phyloP scores from a whole-genome alignment of 2,113 vertebrate species.

The Austrofundulus limnaeus region DNA sequence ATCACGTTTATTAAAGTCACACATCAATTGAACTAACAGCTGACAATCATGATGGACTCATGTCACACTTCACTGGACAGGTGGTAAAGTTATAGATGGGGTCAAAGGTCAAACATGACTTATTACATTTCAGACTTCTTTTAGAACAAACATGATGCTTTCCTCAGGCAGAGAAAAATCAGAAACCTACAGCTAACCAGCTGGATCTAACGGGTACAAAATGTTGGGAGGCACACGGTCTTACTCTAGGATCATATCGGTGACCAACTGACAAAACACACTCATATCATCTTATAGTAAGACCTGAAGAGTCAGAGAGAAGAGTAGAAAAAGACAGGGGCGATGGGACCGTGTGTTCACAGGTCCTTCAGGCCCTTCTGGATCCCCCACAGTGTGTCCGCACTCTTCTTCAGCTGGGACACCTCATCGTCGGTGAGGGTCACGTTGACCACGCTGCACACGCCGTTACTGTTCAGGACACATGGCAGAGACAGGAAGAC shows the following conservation, averaged over 20 bases:
- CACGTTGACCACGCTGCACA: slow-evolving; percentile 91
- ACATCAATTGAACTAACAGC: not conserved
- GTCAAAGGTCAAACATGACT: too few relatives aligned
- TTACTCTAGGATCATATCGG: not conserved
- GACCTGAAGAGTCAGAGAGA: not conserved
- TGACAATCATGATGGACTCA: too few relatives aligned
- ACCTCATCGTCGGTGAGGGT: slow-evolving; percentile 89
- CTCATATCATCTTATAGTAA: slow-evolving; percentile 20
- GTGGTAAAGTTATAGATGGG: too few relatives aligned
- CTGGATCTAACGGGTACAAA: too few relatives aligned
- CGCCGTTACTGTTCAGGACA: slow-evolving; percentile 84
- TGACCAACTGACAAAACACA: slow-evolving; percentile 4
- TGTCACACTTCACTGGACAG: too few relatives aligned
- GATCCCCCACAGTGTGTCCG: slow-evolving; percentile 90
- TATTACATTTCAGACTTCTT: too few relatives aligned
- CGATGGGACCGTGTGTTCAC: slow-evolving; percentile 46
- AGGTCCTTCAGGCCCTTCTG: slow-evolving; percentile 95
- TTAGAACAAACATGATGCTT: too few relatives aligned
- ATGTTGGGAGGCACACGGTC: not conserved
- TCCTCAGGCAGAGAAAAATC: too few relatives aligned
- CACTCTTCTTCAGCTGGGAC: slow-evolving; percentile 88
- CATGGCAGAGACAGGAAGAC: slow-evolving; percentile 95
- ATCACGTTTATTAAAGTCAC: slow-evolving; percentile 59
- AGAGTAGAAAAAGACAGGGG: too few relatives aligned
- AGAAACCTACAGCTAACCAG: too few relatives aligned